Base-by-base conservation (phyloP, 2,888 invertebrate species). In the Agrilus mali region DNA sequence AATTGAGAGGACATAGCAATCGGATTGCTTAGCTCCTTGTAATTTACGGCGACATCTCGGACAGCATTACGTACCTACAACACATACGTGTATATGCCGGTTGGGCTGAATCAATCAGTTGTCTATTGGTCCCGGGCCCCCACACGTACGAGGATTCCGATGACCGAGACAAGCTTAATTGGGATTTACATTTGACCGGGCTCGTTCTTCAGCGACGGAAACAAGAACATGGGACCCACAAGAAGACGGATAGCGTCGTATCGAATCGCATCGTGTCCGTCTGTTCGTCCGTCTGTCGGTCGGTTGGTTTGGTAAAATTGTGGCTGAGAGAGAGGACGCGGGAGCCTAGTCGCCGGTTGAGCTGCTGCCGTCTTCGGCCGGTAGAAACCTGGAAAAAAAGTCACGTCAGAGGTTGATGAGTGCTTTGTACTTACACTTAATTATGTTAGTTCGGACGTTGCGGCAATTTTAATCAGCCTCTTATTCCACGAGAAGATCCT, bases 51-150 rank as follows among this genome's bases (percentile, higher is more conserved):
- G 50, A 48, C 51, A 48, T 52, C 45, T 47, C 36, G 46, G 47
- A 48, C 56, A 60, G 63, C 27, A 27, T 27, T 27, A 27, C 27
- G 27, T 27, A 27, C 27, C 27, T 27, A 27, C 27, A 27, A 27
- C 27, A 62, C 65, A 62, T 62, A 27, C 27, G 27, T 27, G 27
- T 27, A 27, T 27, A 46, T 48, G 48, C 48, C 27, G 27, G 27
- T 27, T 60, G 54, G 56, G 58, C 51, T 58, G 63, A 64, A 65
- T 65, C 65, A 64, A 65, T 65, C 65, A 65, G 62, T 65, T 65
- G 64, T 64, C 63, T 56, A 57, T 55, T 52, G 57, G 51, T 53
- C 41, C 50, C 47, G 50, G 52, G 55, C 56, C 60, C 60, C 61
- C 60, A 60, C 57, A 58, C 60, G 53, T 46, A 46, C 53, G 57